These are phyloP conservation scores for Leucophora obtusa DNA, from an alignment of 2,888 invertebrate genomes.

Conservation along the genomic window DNA sequence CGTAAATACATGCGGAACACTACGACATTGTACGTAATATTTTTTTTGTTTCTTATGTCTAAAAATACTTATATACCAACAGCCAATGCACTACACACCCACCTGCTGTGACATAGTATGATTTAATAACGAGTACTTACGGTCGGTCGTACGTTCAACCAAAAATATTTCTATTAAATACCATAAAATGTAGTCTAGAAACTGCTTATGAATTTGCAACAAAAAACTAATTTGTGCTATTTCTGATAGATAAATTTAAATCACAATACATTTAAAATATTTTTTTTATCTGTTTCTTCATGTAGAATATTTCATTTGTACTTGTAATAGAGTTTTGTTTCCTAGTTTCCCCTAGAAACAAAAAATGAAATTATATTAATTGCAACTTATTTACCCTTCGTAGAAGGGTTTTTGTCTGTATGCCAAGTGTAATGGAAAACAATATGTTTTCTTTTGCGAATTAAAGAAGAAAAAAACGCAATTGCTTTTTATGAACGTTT, in stretches of 20 bases:
- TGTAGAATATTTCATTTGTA: neutral
- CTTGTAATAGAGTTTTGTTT: neutral
- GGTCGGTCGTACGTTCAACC: neutral
- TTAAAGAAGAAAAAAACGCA: slow-evolving; percentile 16
- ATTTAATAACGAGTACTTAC: neutral
- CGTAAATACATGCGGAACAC: neutral
- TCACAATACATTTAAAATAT: neutral
- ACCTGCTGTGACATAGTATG: neutral
- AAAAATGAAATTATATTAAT: slow-evolving; percentile 29
- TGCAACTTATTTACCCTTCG: slow-evolving; percentile 16
- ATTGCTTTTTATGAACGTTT: neutral
- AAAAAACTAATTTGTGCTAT: neutral
- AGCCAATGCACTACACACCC: neutral
- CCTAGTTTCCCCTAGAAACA: neutral
- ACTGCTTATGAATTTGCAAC: neutral
- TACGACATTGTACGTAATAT: slow-evolving; percentile 2
- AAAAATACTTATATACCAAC: neutral
- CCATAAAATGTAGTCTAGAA: neutral
- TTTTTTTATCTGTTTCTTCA: neutral
- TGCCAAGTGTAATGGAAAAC: slow-evolving; percentile 34
- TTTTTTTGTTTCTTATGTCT: neutral
- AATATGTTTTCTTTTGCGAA: slow-evolving; percentile 2
- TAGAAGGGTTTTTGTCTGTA: slow-evolving; percentile 31
- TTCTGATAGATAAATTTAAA: neutral
- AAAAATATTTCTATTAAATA: neutral